phyloP scores from a whole-genome alignment of 2,888 invertebrate species.

The Holacanthella duospinosa region DNA sequence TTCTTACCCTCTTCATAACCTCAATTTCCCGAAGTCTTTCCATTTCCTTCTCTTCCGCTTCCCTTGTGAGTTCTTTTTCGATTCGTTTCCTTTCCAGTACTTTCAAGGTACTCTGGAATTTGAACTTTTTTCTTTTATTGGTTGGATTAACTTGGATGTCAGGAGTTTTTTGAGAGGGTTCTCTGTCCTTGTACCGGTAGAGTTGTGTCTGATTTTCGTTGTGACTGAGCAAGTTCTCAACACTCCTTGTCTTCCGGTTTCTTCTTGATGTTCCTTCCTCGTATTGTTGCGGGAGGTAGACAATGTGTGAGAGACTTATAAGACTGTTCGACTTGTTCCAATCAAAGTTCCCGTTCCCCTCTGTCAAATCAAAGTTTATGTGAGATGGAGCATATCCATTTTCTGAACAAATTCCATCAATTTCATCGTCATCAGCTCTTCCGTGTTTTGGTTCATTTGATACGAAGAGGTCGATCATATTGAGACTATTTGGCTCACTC shows the following conservation, averaged over 20 bases:
- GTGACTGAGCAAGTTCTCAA: slow-evolving; percentile 5
- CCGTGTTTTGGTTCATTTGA: slow-evolving; percentile 5
- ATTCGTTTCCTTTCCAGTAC: slow-evolving; percentile 63
- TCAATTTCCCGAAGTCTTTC: slow-evolving; percentile 65
- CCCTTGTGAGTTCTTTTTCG: slow-evolving; percentile 63
- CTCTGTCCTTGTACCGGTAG: not conserved
- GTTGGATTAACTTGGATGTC: slow-evolving; percentile 55
- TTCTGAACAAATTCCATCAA: slow-evolving; percentile 23
- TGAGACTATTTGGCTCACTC: slow-evolving; percentile 66
- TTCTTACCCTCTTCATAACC: slow-evolving; percentile 63
- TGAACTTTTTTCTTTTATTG: slow-evolving; percentile 52
- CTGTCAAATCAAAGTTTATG: slow-evolving; percentile 28
- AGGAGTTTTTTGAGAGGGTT: not conserved
- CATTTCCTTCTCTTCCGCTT: slow-evolving; percentile 56
- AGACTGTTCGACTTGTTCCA: not conserved
- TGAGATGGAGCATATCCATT: slow-evolving; percentile 36
- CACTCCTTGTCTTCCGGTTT: slow-evolving; percentile 5
- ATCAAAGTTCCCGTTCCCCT: not conserved
- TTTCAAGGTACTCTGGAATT: slow-evolving; percentile 73
- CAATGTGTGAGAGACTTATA: slow-evolving; percentile 4
- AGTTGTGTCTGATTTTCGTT: not conserved
- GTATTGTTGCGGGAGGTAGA: slow-evolving; percentile 2
- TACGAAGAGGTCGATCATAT: slow-evolving; percentile 14
- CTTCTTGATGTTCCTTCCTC: slow-evolving; percentile 6
- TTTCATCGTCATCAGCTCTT: not conserved